Evolutionary conservation across 2,888 invertebrate genomes (phyloP).

Genomic region (Odontocolon sp.): DNA sequence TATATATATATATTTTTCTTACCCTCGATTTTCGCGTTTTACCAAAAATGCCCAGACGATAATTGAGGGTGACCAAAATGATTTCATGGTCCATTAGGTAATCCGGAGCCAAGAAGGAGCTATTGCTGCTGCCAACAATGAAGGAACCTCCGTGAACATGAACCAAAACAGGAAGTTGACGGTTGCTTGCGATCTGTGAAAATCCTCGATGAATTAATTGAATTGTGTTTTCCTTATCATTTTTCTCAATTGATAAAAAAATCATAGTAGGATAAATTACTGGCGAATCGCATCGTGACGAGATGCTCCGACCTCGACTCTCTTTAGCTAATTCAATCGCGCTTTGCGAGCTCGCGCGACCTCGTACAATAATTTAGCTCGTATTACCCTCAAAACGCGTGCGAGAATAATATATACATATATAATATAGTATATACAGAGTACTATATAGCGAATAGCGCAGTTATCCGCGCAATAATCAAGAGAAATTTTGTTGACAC

Average conservation of each 20-base stretch:
- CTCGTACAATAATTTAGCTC: conserved; percentile 61
- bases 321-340: conserved; percentile 57
- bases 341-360: conserved; percentile 37
- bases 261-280: not conserved
- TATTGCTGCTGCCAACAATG: conserved; percentile 66
- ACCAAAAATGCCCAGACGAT: conserved; percentile 75
- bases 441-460: conserved; percentile 8
- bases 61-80: conserved; percentile 74
- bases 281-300: conserved; percentile 14
- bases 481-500: no score
- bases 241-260: not conserved
- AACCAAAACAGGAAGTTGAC: conserved; percentile 71
- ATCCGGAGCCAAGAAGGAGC: conserved; percentile 66
- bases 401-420: conserved; percentile 12
- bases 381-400: conserved; percentile 45
- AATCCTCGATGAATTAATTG: conserved; percentile 30
- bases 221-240: not conserved
- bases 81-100: conserved; percentile 74
- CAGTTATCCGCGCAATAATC: not conserved
- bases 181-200: conserved; percentile 55
- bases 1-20: not conserved
- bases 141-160: conserved; percentile 72
- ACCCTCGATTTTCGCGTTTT: conserved; percentile 37
- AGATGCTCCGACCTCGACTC: conserved; percentile 54
- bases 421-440: conserved; percentile 2